These are phyloP conservation scores for Lates japonicus DNA, from an alignment of 2,797 vertebrate genomes.

Conservation along the genomic window DNA sequence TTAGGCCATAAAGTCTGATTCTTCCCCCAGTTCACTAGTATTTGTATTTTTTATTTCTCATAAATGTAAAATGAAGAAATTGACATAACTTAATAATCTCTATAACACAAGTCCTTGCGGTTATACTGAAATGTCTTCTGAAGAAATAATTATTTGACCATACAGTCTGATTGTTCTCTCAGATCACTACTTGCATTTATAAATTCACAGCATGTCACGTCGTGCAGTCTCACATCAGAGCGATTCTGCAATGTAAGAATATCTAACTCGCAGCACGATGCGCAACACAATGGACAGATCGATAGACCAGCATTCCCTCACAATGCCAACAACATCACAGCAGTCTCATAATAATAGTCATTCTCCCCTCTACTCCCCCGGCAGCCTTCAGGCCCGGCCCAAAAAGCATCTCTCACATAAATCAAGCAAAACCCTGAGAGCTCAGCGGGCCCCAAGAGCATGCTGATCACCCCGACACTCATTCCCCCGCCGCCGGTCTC, in stretches of 20 bases:
- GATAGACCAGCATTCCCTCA: slow-evolving; percentile 60
- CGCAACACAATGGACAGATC: slow-evolving; percentile 68
- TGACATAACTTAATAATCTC: slow-evolving; percentile 1
- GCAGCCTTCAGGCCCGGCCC: slow-evolving; percentile 57
- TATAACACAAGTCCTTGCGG: background rate
- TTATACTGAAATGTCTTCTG: slow-evolving; percentile 30
- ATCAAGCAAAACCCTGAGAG: slow-evolving; percentile 70
- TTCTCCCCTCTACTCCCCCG: slow-evolving; percentile 32
- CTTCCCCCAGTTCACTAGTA: background rate
- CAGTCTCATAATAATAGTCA: slow-evolving; percentile 57
- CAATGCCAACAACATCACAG: slow-evolving; percentile 67
- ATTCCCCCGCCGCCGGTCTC: slow-evolving; percentile 42
- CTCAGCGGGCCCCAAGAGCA: slow-evolving; percentile 61
- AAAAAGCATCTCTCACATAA: slow-evolving; percentile 69
- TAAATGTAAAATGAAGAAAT: background rate
- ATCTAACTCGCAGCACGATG: slow-evolving; percentile 46
- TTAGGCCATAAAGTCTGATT: background rate
- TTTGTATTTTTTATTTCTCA: background rate
- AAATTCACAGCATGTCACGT: slow-evolving; percentile 33
- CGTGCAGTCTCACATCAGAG: slow-evolving; percentile 11
- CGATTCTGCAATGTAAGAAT: slow-evolving; percentile 21
- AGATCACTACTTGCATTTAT: slow-evolving; percentile 29
- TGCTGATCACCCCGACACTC: slow-evolving; percentile 70
- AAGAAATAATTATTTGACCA: slow-evolving; percentile 30
- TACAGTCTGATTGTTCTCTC: slow-evolving; percentile 19